Percentiles rank a stretch among this genome's conserved stretches.
These are phyloP conservation scores for Struthio camelus DNA, from an alignment of 2,113 vertebrate species.

Conservation along the genomic window DNA sequence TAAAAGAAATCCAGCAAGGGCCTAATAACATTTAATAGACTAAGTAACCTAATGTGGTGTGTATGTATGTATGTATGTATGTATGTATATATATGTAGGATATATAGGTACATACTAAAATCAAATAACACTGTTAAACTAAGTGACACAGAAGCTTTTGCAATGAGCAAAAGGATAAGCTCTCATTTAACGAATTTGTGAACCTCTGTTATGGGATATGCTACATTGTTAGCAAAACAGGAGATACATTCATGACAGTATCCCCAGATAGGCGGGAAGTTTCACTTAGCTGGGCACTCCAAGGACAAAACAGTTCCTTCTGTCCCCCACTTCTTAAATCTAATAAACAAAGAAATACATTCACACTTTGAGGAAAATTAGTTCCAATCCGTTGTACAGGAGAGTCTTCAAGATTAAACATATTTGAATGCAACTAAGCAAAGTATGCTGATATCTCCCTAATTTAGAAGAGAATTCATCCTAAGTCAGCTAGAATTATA, in stretches of 20 bases:
- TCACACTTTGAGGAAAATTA: not conserved
- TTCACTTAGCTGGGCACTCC: not conserved
- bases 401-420: not conserved
- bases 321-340: not conserved
- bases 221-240: not conserved
- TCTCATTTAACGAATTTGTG: not conserved
- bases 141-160: not conserved
- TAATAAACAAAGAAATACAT: not conserved
- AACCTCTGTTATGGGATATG: not conserved
- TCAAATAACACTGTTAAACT: not conserved
- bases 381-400: not conserved
- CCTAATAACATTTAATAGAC: not conserved
- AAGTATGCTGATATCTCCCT: not conserved
- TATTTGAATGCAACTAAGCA: not conserved
- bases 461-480: not conserved
- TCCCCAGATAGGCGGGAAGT: not conserved
- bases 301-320: not conserved
- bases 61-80: too few relatives aligned
- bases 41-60: not conserved
- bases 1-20: not conserved
- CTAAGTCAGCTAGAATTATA: slow-evolving; percentile 15
- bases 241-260: not conserved
- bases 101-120: not conserved
- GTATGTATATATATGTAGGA: too few relatives aligned
- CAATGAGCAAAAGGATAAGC: not conserved